These are phyloP conservation scores for Umimayanthus chanpuru DNA, from an alignment of 92 coral and sea anemone species.

Conservation along the genomic window DNA sequence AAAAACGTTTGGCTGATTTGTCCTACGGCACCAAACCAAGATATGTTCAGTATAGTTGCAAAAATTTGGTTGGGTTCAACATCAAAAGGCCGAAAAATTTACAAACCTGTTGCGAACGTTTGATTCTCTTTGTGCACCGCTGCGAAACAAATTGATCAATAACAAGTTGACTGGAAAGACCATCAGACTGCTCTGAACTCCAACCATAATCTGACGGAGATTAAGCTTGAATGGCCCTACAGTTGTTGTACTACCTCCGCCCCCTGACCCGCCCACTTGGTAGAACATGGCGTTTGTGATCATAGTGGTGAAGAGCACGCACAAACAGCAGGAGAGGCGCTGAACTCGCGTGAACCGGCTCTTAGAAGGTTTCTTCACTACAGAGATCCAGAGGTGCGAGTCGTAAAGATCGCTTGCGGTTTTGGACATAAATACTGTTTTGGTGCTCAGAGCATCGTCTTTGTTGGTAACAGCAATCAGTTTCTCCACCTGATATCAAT, in stretches of 20 bases:
- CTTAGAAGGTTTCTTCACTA: constrained; percentile 79
- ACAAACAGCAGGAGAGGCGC: constrained; percentile 82
- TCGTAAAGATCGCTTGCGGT: constrained; percentile 81
- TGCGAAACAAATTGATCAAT: constrained; percentile 71
- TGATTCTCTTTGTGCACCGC: background rate
- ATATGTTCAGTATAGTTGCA: too few relatives aligned
- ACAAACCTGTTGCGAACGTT: constrained; percentile 14
- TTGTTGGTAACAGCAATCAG: constrained; percentile 55
- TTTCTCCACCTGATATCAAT: constrained; percentile 41
- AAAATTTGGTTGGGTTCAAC: too few relatives aligned
- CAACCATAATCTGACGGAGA: constrained; percentile 74
- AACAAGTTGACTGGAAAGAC: constrained; percentile 80
- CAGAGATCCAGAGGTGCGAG: constrained; percentile 92
- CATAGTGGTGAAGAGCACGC: constrained; percentile 84
- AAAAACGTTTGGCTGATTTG: too few relatives aligned
- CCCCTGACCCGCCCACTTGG: constrained; percentile 55
- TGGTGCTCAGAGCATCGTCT: constrained; percentile 60
- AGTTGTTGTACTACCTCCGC: constrained; percentile 55
- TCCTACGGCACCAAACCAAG: too few relatives aligned
- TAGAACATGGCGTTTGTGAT: constrained; percentile 94
- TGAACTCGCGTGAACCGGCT: constrained; percentile 89
- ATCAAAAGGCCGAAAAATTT: background rate
- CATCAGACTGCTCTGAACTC: constrained; percentile 87
- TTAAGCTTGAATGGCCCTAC: constrained; percentile 79
- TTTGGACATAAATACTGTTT: constrained; percentile 66